Evolutionary conservation across 1,140 invertebrate genomes (phyloP).

Genomic region (Melipona quadrifasciata): DNA sequence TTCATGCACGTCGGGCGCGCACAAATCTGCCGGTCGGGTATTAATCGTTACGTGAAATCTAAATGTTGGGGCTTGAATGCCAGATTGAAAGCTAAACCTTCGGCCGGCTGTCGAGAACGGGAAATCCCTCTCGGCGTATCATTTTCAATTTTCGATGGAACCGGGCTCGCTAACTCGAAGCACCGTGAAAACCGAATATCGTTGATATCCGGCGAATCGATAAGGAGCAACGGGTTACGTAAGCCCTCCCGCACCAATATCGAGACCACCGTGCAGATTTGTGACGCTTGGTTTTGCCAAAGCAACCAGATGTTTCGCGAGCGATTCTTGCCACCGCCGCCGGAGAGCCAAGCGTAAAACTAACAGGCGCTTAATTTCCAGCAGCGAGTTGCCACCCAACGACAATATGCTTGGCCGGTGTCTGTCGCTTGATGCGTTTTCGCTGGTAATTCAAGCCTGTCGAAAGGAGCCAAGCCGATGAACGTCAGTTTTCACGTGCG

Average conservation of each 20-base stretch:
- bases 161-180: neutral
- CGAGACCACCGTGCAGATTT: neutral
- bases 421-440: constrained; percentile 50
- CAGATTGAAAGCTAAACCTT: neutral
- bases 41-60: neutral
- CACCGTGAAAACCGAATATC: neutral
- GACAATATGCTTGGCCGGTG: constrained; percentile 34
- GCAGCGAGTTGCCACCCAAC: constrained; percentile 10
- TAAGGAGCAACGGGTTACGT: neutral
- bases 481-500: constrained; percentile 54
- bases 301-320: constrained; percentile 18
- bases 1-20: neutral
- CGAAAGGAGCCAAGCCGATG: constrained; percentile 32
- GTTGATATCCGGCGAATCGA: neutral
- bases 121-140: neutral
- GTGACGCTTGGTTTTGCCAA: neutral
- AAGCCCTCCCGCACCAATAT: too few relatives aligned
- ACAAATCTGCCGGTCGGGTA: neutral
- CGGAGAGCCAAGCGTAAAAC: constrained; percentile 3
- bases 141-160: neutral
- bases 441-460: constrained; percentile 19
- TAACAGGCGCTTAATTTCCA: constrained; percentile 53
- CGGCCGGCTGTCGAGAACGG: neutral
- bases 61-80: too few relatives aligned
- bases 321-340: constrained; percentile 14